A percentile compares a stretch with the other conserved stretches of the same genome.
These are phyloP conservation scores for Alethe castanea DNA, from an alignment of 2,113 vertebrate species.

Conservation along the genomic window DNA sequence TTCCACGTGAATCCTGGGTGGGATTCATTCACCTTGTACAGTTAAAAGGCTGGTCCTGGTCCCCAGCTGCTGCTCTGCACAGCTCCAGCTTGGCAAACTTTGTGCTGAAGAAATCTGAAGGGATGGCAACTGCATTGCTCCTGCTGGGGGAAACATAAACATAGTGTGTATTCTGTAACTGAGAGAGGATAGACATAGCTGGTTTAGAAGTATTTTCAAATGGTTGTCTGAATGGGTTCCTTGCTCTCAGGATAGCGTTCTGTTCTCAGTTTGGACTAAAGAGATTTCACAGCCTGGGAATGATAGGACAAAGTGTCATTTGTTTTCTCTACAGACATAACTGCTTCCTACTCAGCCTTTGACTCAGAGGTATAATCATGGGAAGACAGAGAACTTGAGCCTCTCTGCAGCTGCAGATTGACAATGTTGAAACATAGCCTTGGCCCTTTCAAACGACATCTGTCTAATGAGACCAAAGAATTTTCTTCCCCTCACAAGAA, in stretches of 20 bases:
- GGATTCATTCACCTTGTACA: neutral
- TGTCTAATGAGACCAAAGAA: conserved; percentile 14
- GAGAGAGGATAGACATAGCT: neutral
- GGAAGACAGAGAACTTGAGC: neutral
- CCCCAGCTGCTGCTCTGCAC: neutral
- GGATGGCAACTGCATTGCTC: neutral
- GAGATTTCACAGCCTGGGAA: conserved; percentile 15
- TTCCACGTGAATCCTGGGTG: neutral
- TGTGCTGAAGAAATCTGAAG: neutral
- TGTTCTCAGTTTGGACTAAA: conserved; percentile 46
- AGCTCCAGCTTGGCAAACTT: neutral
- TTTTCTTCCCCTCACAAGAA: neutral
- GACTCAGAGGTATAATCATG: conserved; percentile 14
- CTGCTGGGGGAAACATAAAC: neutral
- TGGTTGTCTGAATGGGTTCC: neutral
- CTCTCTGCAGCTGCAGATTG: conserved; percentile 8
- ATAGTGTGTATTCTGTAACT: neutral
- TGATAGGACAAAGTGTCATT: conserved; percentile 37
- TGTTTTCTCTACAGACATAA: conserved; percentile 32
- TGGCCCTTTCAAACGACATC: conserved; percentile 31
- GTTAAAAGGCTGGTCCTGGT: neutral
- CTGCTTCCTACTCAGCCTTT: conserved; percentile 47
- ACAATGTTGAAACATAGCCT: neutral
- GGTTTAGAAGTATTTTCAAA: neutral
- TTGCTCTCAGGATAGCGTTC: conserved; percentile 11